Evolutionary conservation across 1,140 invertebrate species (phyloP), one percentile per base, ranked within the genome.

Genomic region (Lucilia cuprina): DNA sequence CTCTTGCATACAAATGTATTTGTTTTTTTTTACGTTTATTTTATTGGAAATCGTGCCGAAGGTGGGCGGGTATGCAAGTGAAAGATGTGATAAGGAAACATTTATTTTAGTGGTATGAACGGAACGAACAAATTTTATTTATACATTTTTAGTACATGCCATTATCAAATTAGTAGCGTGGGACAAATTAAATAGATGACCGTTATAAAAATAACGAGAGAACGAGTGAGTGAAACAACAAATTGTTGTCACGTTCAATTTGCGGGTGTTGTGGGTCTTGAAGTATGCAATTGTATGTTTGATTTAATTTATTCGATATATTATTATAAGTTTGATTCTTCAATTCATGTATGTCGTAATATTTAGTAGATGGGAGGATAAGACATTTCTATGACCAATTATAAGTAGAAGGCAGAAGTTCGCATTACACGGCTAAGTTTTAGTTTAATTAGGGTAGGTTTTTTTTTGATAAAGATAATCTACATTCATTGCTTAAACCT

Each of bases 141-240:
- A 41, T 7, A 41, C 12, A 12, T 17, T n/a, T 17, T 55, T 55
- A n/a, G 49, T 17, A 19, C 65, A 70, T 70, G 65, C 21, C 19
- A 70, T 70, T 70, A 70, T 70, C 65, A 70, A 70, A 70, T 70
- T 70, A 70, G 65, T 70, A 70, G 65, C 65, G 65, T 70, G 65
- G 65, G 65, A 70, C 65, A 70, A 70, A 70, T 70, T 70, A 41
- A 41, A 41, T 41, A 25, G 65, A 12, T 70, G 65, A 70, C 19
- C 65, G n/a, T 70, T 25, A 4, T 0, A 70, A n/a, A 25, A 21
- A 25, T 12, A 2, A n/a, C 1, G n/a, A 2, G 10, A 70, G 65
- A 21, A 70, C 1, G 19, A 70, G 19, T 21, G 65, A 21, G 65
- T 12, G 21, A 9, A 21, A 21, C 7, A 21, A 65, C 2, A 70